phyloP scores from a whole-genome alignment of 2,113 vertebrate species.

The Ibidorhyncha struthersii region DNA sequence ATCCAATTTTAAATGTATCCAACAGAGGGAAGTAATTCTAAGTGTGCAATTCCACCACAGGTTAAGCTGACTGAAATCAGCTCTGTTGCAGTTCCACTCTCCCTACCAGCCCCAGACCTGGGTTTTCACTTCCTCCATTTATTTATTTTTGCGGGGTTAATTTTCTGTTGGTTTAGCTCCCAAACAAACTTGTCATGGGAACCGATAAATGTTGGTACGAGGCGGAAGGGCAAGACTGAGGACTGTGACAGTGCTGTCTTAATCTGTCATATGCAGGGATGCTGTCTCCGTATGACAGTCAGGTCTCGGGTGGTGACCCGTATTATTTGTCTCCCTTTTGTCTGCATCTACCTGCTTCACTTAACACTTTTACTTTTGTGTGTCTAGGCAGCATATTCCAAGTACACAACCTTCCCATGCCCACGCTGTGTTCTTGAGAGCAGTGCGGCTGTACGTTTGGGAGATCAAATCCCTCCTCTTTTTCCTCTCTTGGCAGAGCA shows the following conservation, averaged over 20 bases:
- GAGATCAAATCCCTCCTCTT: not conserved
- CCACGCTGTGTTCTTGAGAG: not conserved
- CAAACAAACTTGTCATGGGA: not conserved
- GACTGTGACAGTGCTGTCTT: not conserved
- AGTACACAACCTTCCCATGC: not conserved
- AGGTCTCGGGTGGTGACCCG: not conserved
- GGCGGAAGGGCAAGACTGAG: not conserved
- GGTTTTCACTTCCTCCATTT: not conserved
- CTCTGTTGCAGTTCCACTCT: not conserved
- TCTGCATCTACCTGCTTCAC: not conserved
- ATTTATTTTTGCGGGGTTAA: not conserved
- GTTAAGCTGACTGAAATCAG: not conserved
- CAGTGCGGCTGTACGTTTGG: fast-evolving
- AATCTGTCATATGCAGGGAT: fast-evolving
- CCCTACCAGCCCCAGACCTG: not conserved
- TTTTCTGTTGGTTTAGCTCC: conserved; percentile 3
- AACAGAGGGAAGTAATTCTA: not conserved
- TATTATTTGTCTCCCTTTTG: not conserved
- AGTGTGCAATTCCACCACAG: not conserved
- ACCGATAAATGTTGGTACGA: not conserved
- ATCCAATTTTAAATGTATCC: not conserved
- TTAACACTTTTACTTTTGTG: not conserved
- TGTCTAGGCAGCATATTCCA: not conserved
- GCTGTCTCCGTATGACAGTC: not conserved
- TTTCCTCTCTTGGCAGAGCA: not conserved